These are phyloP conservation scores for Anguilla megastoma DNA, from an alignment of 2,797 vertebrate genomes.

Conservation along the genomic window DNA sequence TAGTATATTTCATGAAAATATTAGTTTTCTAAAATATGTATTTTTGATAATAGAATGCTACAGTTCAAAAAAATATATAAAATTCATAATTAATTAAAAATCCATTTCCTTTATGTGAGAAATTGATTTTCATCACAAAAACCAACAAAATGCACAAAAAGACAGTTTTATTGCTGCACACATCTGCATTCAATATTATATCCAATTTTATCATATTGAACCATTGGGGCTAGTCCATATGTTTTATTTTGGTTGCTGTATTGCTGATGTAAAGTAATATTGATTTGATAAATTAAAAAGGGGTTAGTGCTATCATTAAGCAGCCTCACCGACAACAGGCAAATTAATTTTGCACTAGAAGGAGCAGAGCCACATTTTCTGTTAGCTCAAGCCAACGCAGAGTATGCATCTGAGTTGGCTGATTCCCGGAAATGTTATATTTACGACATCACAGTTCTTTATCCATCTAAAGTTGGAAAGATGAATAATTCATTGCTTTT, in stretches of 20 bases:
- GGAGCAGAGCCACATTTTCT: background rate
- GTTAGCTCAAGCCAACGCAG: background rate
- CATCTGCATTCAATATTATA: background rate
- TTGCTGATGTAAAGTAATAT: background rate
- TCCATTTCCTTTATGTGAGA: background rate
- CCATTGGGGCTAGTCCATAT: background rate
- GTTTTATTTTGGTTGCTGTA: background rate
- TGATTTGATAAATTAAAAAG: background rate
- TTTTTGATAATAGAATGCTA: background rate
- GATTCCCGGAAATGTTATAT: background rate
- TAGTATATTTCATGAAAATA: background rate
- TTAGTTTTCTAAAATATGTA: background rate
- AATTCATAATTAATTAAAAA: no score
- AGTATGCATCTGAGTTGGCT: background rate
- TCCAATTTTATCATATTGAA: background rate
- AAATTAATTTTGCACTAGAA: constrained; percentile 11
- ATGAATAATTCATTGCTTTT: constrained; percentile 22
- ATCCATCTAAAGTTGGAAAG: constrained; percentile 16
- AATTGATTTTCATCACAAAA: background rate
- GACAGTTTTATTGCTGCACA: background rate
- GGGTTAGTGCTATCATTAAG: background rate
- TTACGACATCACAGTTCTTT: background rate
- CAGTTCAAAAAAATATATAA: background rate
- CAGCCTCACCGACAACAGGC: background rate
- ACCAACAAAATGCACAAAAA: background rate